Evolutionary conservation across 2,113 vertebrate species (phyloP).

Genomic region (Trichomycterus rosablanca): DNA sequence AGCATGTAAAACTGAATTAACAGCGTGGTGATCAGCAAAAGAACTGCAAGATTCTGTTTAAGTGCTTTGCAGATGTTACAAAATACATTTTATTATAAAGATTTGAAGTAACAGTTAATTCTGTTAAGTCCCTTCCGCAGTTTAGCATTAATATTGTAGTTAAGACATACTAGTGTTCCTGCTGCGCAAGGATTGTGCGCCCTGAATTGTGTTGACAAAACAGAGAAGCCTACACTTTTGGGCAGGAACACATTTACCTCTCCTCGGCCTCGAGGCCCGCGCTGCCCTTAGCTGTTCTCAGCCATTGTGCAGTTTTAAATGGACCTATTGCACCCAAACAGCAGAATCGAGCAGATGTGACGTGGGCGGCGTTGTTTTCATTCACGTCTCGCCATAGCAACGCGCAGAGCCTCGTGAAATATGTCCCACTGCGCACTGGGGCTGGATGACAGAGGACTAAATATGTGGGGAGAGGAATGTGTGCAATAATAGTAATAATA

Average conservation of each 20-base stretch:
- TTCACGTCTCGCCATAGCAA: slow-evolving; percentile 93
- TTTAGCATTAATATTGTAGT: too few relatives aligned
- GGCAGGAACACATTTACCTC: slow-evolving; percentile 53
- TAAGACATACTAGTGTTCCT: too few relatives aligned
- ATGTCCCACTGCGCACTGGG: slow-evolving; percentile 67
- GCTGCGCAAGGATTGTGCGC: too few relatives aligned
- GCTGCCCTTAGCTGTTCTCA: slow-evolving; percentile 50
- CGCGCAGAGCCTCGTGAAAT: slow-evolving; percentile 84
- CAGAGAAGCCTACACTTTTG: slow-evolving; percentile 4
- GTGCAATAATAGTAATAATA: neutral
- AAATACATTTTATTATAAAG: too few relatives aligned
- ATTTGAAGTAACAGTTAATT: too few relatives aligned
- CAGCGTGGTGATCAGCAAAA: too few relatives aligned
- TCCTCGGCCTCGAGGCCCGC: slow-evolving; percentile 58
- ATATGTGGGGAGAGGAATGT: neutral
- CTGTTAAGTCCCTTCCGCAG: too few relatives aligned
- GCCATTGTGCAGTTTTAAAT: slow-evolving; percentile 60
- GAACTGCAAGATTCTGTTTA: too few relatives aligned
- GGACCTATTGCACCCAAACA: slow-evolving; percentile 66
- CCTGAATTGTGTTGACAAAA: slow-evolving; percentile 16
- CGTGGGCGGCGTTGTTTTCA: slow-evolving; percentile 87
- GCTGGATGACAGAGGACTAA: neutral
- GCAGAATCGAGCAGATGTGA: slow-evolving; percentile 74
- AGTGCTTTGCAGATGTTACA: too few relatives aligned
- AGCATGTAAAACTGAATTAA: too few relatives aligned